These are phyloP conservation scores for Octodon degus DNA, from an alignment of 2,113 vertebrate genomes.

Conservation along the genomic window DNA sequence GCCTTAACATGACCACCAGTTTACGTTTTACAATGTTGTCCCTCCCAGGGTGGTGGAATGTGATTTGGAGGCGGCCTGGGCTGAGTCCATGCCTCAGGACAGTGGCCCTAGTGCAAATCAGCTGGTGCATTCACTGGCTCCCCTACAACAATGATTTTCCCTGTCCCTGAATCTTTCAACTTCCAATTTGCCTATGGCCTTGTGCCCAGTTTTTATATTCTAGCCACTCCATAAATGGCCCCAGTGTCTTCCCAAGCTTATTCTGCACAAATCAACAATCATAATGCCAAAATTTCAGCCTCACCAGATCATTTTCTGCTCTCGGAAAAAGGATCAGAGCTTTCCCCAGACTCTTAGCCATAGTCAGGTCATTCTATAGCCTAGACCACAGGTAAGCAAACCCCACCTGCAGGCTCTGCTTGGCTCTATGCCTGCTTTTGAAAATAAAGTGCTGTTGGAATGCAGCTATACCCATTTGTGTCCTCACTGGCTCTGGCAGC, in stretches of 20 bases:
- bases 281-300: background rate
- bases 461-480: background rate
- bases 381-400: background rate
- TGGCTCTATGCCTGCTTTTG: background rate
- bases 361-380: background rate
- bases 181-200: background rate
- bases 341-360: background rate
- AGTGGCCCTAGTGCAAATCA: background rate
- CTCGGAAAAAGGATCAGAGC: background rate
- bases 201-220: background rate
- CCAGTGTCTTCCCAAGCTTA: background rate
- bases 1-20: background rate
- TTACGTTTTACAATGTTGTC: background rate
- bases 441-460: background rate
- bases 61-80: background rate
- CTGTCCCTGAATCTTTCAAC: background rate
- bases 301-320: background rate
- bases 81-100: background rate
- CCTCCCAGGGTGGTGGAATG: background rate
- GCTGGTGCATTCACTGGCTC: background rate
- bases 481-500: rapidly evolving
- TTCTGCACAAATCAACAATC: background rate
- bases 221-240: background rate
- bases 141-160: background rate
- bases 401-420: background rate